Evolutionary conservation across 2,797 vertebrate species (phyloP).

Genomic region (Gorsachius magnificus): DNA sequence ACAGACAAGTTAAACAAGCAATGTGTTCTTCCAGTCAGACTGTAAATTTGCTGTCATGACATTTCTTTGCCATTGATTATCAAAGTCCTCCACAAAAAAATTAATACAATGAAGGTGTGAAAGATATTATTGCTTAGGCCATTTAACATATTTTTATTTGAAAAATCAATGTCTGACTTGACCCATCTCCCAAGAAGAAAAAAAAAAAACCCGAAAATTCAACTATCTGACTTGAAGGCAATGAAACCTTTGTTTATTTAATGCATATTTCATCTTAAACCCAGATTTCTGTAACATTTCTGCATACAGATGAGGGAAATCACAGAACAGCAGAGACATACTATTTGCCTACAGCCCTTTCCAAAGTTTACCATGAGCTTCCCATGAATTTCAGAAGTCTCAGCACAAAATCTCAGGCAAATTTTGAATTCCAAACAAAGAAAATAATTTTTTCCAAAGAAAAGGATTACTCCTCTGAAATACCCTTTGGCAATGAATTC

Average conservation of each 20-base stretch:
- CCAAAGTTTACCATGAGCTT: neutral
- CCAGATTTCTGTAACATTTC: neutral
- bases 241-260: neutral
- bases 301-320: neutral
- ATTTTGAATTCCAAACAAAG: neutral
- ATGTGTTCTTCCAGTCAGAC: neutral
- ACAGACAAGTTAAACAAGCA: neutral
- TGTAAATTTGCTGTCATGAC: neutral
- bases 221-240: neutral
- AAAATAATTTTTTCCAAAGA: neutral
- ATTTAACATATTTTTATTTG: neutral
- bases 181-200: neutral
- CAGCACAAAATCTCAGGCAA: neutral
- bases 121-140: neutral
- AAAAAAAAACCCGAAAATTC: neutral
- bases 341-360: neutral
- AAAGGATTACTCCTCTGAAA: neutral
- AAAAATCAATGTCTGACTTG: neutral
- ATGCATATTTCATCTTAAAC: neutral
- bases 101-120: neutral
- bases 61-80: neutral
- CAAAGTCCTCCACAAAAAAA: neutral
- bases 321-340: neutral
- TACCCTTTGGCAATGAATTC: neutral
- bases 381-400: neutral